A percentile compares a stretch with the other conserved stretches of the same genome.
Evolutionary conservation across 2,113 vertebrate species (phyloP).

Genomic region (Rhinopomastus cyanomelas): DNA sequence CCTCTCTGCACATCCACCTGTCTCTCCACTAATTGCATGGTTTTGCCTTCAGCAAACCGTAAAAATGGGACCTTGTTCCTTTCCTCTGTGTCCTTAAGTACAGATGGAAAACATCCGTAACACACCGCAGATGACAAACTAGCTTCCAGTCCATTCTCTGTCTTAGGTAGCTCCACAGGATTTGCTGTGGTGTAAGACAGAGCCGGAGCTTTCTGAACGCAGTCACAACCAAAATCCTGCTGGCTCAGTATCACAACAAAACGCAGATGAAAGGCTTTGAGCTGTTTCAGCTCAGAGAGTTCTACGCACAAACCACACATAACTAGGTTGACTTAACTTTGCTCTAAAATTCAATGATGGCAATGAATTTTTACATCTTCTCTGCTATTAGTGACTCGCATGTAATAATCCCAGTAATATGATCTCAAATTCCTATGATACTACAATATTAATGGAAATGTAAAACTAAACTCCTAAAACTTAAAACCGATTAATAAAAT

Average conservation of each 20-base stretch:
- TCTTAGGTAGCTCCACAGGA: background rate
- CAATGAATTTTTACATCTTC: constrained; percentile 60
- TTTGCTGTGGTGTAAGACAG: background rate
- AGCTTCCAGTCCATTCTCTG: background rate
- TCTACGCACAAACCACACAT: background rate
- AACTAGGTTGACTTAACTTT: constrained; percentile 29
- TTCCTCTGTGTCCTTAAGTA: background rate
- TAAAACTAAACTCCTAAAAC: constrained; percentile 54
- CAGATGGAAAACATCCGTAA: background rate
- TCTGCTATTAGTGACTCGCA: constrained; percentile 39
- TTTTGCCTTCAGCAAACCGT: background rate
- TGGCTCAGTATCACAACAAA: background rate
- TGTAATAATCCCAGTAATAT: constrained; percentile 38
- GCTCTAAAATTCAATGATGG: constrained; percentile 9
- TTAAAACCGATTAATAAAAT: constrained; percentile 62
- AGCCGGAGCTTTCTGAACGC: background rate
- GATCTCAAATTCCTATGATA: constrained; percentile 28
- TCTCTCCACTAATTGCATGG: background rate
- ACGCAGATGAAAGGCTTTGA: constrained; percentile 33
- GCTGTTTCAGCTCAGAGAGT: background rate
- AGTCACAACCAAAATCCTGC: background rate
- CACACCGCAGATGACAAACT: background rate
- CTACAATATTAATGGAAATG: constrained; percentile 49
- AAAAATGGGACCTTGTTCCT: background rate
- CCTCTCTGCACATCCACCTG: background rate